A percentile compares a stretch with the other conserved stretches of the same genome.
These are phyloP conservation scores for Pterobdella sp. DNA, from an alignment of 2,888 invertebrate genomes.

Conservation along the genomic window DNA sequence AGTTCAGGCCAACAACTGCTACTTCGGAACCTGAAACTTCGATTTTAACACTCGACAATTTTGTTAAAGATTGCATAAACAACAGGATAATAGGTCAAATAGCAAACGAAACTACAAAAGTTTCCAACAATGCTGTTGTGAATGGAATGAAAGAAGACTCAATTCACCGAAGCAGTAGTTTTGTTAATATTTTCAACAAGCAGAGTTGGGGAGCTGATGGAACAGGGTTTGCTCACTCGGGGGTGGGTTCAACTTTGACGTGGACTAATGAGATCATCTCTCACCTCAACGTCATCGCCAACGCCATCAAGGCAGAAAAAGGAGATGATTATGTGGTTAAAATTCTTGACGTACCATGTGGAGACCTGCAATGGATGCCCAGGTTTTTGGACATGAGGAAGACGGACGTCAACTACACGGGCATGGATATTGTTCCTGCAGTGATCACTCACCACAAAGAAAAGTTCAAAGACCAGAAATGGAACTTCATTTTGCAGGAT, in stretches of 20 bases:
- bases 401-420: constrained; percentile 35
- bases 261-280: constrained; percentile 32
- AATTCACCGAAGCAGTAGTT: no score
- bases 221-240: constrained; percentile 4
- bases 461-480: constrained; percentile 18
- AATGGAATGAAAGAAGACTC: no score
- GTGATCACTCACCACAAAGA: constrained; percentile 34
- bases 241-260: constrained; percentile 32
- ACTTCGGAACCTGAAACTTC: no score
- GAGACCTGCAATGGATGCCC: constrained; percentile 37
- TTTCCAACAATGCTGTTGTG: no score
- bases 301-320: constrained; percentile 27
- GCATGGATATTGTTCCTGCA: constrained; percentile 36
- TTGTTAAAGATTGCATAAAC: no score
- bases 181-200: no score
- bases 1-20: no score
- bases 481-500: constrained; percentile 31
- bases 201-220: no score
- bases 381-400: constrained; percentile 33
- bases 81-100: no score
- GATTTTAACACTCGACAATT: no score
- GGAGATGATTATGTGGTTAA: constrained; percentile 7
- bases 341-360: constrained; percentile 36
- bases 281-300: constrained; percentile 30
- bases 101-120: no score